Conservation (phyloP, 2,113 vertebrate species). For the Merops nubicus region DNA sequence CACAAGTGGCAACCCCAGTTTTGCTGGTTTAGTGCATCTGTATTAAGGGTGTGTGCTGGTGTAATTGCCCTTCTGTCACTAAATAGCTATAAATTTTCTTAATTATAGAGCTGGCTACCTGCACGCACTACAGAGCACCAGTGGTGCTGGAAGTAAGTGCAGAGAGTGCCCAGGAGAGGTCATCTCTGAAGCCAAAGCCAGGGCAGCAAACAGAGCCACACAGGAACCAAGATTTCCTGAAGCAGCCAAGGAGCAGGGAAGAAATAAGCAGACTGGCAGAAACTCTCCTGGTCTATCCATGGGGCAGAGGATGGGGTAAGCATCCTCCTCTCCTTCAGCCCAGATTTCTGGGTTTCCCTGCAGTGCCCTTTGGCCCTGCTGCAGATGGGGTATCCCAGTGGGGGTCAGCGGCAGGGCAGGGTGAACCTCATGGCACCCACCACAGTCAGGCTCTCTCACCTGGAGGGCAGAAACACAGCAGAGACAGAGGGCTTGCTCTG, state of each 20-base stretch:
- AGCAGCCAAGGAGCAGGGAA: not conserved
- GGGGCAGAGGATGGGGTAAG: not conserved
- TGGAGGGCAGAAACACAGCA: not conserved
- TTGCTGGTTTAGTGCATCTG: constrained; percentile 25
- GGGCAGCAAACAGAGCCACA: not conserved
- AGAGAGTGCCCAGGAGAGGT: not conserved
- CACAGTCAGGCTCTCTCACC: accelerated
- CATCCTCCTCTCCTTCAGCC: not conserved
- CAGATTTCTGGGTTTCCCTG: not conserved
- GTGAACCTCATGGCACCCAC: accelerated
- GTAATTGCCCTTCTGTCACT: constrained; percentile 7
- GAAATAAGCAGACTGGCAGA: not conserved
- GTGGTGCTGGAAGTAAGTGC: not conserved
- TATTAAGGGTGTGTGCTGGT: constrained; percentile 5
- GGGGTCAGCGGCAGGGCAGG: not conserved
- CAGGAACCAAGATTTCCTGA: not conserved
- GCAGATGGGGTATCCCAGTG: not conserved
- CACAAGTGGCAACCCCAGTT: constrained; percentile 39
- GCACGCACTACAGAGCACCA: not conserved
- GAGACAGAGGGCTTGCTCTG: not conserved
- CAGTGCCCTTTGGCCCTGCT: not conserved
- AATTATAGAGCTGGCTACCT: not conserved
- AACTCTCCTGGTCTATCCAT: not conserved
- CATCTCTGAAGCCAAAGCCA: not conserved
- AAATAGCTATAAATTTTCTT: not conserved